Conservation (phyloP, 2,888 invertebrate genomes). For the Ecliptopera silaceata region DNA sequence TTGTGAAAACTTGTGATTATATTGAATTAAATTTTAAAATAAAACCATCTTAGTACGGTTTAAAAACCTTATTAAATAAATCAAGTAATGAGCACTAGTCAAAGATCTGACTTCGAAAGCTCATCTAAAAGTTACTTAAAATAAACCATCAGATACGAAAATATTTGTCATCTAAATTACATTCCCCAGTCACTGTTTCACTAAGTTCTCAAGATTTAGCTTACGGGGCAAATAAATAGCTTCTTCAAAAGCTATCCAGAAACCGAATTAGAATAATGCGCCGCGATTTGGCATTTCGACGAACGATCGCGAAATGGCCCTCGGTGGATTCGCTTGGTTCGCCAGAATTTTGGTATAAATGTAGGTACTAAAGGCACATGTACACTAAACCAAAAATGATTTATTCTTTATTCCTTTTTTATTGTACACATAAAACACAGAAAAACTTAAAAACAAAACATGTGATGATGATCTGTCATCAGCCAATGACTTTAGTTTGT, state of each 20-base stretch:
- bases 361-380: slow-evolving; percentile 57
- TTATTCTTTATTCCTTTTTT: too few relatives aligned
- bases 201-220: slow-evolving; percentile 50
- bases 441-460: too few relatives aligned
- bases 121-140: background rate
- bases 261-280: slow-evolving; percentile 82
- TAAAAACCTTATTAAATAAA: too few relatives aligned
- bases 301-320: slow-evolving; percentile 73
- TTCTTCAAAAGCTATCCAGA: slow-evolving; percentile 78
- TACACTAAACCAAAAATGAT: background rate
- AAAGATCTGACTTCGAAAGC: slow-evolving; percentile 19
- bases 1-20: too few relatives aligned
- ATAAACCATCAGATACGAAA: slow-evolving; percentile 12
- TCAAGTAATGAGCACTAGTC: slow-evolving; percentile 50
- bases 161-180: slow-evolving; percentile 26
- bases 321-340: slow-evolving; percentile 76
- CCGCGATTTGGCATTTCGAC: slow-evolving; percentile 80
- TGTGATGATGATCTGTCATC: too few relatives aligned
- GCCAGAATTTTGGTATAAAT: slow-evolving; percentile 75
- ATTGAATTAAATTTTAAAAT: too few relatives aligned
- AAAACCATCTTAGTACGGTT: too few relatives aligned
- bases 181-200: slow-evolving; percentile 28
- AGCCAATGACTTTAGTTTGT: too few relatives aligned
- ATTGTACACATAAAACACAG: too few relatives aligned
- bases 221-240: slow-evolving; percentile 78